Evolutionary conservation across 2,797 vertebrate species (phyloP), one percentile per base, ranked within the genome.

Genomic region (Margarornis squamiger): DNA sequence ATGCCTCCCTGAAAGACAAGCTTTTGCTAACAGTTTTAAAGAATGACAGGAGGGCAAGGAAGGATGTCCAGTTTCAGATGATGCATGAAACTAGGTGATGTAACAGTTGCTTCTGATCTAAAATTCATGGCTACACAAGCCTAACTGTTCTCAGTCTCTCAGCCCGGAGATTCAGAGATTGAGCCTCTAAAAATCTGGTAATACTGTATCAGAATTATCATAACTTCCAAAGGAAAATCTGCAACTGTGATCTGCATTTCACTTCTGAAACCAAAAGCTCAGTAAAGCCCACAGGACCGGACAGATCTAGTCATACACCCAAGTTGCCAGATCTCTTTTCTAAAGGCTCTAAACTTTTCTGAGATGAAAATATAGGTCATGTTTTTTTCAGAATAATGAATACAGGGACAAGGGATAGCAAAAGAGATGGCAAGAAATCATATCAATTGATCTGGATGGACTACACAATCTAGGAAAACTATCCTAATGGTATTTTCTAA

Each of bases 41-140:
- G 34, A 86, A 70, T 2, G 20, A 38, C 5, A 75, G 29, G 58
- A 93, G 57, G 18, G 38, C 29, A 90, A 76, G 34, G 29, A 91
- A 79, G 21, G 23, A 27, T 73, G 46, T 54, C 30, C 39, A 27
- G 23, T 48, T 88, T 43, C 59, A 90, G 51, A 66, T 14, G 23
- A 76, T 4, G 1, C 46, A 38, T 41, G 32, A 81, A 82, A 75
- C 39, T 13, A 46, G 9, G 34, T 16, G 14, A 76, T 0, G 0
- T 20, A 80, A 76, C 26, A 73, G 49, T 54, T 72, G 43, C 17
- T 20, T 82, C 49, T 26, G 12, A 83, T 49, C 22, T 63, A 62
- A 73, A 86, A 48, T 26, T 61, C 38, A 67, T 4, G 14, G 38
- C 67, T 57, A 36, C 9, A 39, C 18, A 87, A 85, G n/a, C 10